Percentiles rank a stretch among this genome's conserved stretches.
These are phyloP conservation scores for Centropus unirufus DNA, from an alignment of 2,113 vertebrate genomes.

Conservation along the genomic window DNA sequence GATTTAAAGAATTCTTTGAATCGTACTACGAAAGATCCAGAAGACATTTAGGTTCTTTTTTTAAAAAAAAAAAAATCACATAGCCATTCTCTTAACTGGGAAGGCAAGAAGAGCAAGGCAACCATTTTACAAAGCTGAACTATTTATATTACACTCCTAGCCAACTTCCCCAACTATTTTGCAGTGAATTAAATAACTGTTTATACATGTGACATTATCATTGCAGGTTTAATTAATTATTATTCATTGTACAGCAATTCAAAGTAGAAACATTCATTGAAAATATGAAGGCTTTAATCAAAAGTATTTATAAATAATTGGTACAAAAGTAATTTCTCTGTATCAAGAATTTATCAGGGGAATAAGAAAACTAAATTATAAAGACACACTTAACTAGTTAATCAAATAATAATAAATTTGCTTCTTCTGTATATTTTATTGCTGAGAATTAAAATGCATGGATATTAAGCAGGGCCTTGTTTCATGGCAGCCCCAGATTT, in stretches of 20 bases:
- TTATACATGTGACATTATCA: conserved; percentile 8
- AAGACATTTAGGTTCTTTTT: neutral
- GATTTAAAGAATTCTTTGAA: neutral
- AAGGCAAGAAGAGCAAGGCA: neutral
- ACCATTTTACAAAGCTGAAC: neutral
- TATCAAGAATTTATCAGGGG: conserved; percentile 31
- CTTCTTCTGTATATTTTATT: conserved; percentile 37
- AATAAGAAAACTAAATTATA: conserved; percentile 45
- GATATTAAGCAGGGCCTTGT: neutral
- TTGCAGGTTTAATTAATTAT: neutral
- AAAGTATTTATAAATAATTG: neutral
- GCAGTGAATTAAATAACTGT: conserved; percentile 14
- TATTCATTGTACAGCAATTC: conserved; percentile 14
- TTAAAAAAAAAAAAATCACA: neutral
- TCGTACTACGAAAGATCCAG: neutral
- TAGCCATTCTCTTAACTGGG: neutral
- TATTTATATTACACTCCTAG: neutral
- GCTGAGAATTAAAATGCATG: neutral
- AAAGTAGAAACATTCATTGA: conserved; percentile 32
- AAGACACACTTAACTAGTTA: conserved; percentile 17
- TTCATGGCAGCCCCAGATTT: neutral
- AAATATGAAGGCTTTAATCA: conserved; percentile 50
- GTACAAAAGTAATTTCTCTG: conserved; percentile 44
- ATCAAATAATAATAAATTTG: conserved; percentile 65
- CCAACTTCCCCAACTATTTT: neutral